Evolutionary conservation across 2,113 vertebrate species (phyloP), one percentile per base, ranked within the genome.

Genomic region (Triplophysa tibetana): DNA sequence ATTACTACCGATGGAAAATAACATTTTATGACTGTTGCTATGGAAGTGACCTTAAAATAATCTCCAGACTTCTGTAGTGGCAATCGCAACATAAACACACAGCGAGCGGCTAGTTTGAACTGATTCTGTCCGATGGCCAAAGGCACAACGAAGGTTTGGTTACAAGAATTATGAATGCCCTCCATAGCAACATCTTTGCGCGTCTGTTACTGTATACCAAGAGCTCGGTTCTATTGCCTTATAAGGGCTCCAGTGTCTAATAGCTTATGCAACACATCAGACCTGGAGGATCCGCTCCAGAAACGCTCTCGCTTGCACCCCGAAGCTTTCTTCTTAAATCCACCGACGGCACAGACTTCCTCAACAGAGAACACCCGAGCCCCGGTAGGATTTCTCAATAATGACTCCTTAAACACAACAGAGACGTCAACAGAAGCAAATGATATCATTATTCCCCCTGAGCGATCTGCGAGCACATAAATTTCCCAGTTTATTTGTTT

Each of bases 251-350:
- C 52, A 26, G 43, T 61, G 41, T 24, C 64, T 60, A 82, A 80
- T 77, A 68, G 48, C 72, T 80, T 82, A 58, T 16, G 68, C 80
- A 73, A 82, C 72, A 69, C 82, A 60, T 70, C 77, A 76, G 54
- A 62, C 60, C 66, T 4, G 63, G 66, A 73, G 63, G 52, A 79
- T 29, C 23, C 1, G 41, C 70, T 66, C 48, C 78, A 83, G 77
- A 70, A 78, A 67, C 52, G n/a, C 45, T 58, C 29, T 58, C 75
- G 26, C 41, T n/a, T 70, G 70, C 63, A 41, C 17, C 17, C 72
- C 50, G 52, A 26, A 65, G 50, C 13, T 80, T 62, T 63, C 54
- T 16, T 52, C 33, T 13, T 33, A 50, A 21, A n/a, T 52, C 16
- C 54, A 60, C 21, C 2, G 13, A 73, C 3, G 19, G 17, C 38